Evolutionary conservation across 2,888 invertebrate genomes (phyloP), one percentile per base, ranked within the genome.

Genomic region (Aphodius sticticus): DNA sequence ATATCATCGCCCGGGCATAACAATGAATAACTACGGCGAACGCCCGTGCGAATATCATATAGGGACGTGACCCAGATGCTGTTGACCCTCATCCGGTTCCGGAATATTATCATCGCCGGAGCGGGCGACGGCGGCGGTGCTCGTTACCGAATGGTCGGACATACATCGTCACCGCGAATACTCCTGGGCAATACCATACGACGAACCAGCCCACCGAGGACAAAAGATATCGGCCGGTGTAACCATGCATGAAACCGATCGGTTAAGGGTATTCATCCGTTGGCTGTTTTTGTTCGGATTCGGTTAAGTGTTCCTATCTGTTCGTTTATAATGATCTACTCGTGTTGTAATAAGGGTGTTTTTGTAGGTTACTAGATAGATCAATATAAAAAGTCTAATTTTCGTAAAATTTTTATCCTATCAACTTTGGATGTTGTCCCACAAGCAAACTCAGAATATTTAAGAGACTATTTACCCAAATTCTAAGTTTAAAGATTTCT

Each of bases 41-140:
- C 74, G 70, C 78, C 75, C 70, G 79, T 37, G 78, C 72, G 82
- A 81, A 82, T 78, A 82, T 78, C 78, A 79, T 79, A 26, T 26
- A n/a, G 76, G 80, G 79, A 82, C 80, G 80, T 82, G 81, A 82
- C 82, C 82, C 82, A 82, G 81, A 82, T 82, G 82, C 76, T 82
- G 82, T 78, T 82, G 80, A 82, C 82, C 82, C 80, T 80, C 79
- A 79, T 82, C 81, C 81, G 79, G 80, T 80, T 80, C 80, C 82
- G 80, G 81, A 80, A 79, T 81, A 81, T 80, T 82, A 82, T 80
- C 80, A 81, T 70, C 78, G 78, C 75, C 70, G 75, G 70, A 70
- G 37, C 16, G 69, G 76, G 37, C 16, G 69, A 72, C 77, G 76
- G 71, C 69, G 76, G 71, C 77, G 70, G 26, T 69, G 72, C 16